Base-by-base conservation (phyloP, 2,888 invertebrate genomes). In the Eilema depressum region DNA sequence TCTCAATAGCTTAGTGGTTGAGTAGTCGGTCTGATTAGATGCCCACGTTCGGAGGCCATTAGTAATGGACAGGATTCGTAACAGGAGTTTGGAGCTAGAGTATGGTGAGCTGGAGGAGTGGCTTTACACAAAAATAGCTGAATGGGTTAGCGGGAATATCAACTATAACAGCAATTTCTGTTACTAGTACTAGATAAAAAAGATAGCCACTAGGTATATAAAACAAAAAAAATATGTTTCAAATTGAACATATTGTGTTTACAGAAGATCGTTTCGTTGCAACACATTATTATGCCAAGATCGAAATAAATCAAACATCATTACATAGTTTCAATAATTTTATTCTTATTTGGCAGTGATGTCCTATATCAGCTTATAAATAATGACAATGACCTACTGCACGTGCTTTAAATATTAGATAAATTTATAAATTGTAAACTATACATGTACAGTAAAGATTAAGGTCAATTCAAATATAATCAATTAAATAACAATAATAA, bases 331-430 rank as follows among this genome's bases (percentile, higher is more conserved):
- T 66, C 20, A 59, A 63, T 65, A 71, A 69, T 63, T 60, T 61
- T 0, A 59, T 71, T 80, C 20, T 64, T 53, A 77, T 71, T n/a
- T 78, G 62, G 71, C 75, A 78, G 68, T 69, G 63, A 68, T 37
- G 57, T 59, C 23, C 20, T 59, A 5, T 26, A 66, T 66, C 59
- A 56, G 17, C 41, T 47, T 47, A 20, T 47, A 47, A 20, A 47
- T 47, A 47, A 41, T 17, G 17, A 41, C 14, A 47, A 41, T 17
- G 17, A 41, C 14, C 33, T 17, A 17, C 17, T 17, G 53, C 10
- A n/a, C n/a, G 53, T 53, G 7, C 7, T n/a, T 53, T 53, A 53
- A n/a, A n/a, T 53, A 53, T n/a, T 53, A 53, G 8, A 53, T 41
- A 41, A 41, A 17, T 41, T 41, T 17, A 41, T 41, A 17, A 53